These are phyloP conservation scores for Scomber scombrus DNA, from an alignment of 2,113 vertebrate genomes.

Conservation along the genomic window DNA sequence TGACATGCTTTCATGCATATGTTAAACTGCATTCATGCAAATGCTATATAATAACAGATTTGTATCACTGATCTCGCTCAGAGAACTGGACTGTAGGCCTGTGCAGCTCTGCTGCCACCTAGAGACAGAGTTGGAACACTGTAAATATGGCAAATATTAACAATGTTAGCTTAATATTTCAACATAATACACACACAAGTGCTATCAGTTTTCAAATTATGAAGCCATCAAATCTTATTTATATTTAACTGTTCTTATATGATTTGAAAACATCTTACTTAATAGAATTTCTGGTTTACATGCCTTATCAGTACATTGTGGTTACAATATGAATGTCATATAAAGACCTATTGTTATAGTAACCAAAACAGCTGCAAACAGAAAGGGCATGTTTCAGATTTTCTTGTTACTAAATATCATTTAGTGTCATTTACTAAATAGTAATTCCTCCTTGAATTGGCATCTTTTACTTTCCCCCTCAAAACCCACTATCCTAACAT, in stretches of 20 bases:
- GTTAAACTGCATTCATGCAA: slow-evolving; percentile 48
- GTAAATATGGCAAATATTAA: not conserved
- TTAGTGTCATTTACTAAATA: not conserved
- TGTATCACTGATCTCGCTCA: not conserved
- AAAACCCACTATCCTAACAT: not conserved
- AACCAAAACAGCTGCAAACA: not conserved
- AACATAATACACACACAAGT: not conserved
- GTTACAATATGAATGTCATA: not conserved
- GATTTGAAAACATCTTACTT: not conserved
- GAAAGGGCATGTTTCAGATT: not conserved
- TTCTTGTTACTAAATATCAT: not conserved
- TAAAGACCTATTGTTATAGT: not conserved
- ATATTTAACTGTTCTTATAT: not conserved
- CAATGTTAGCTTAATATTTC: not conserved
- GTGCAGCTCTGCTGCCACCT: slow-evolving; percentile 74
- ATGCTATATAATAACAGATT: slow-evolving; percentile 43
- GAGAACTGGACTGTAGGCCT: not conserved
- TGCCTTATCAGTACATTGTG: not conserved
- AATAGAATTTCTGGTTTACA: not conserved
- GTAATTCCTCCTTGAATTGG: not conserved
- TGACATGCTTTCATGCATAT: slow-evolving; percentile 37
- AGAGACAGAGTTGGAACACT: slow-evolving; percentile 44
- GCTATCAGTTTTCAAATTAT: not conserved
- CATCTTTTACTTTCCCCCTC: not conserved
- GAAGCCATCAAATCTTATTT: not conserved